Evolutionary conservation across 1,140 invertebrate species (phyloP).

Genomic region (Drosophila sturtevanti): DNA sequence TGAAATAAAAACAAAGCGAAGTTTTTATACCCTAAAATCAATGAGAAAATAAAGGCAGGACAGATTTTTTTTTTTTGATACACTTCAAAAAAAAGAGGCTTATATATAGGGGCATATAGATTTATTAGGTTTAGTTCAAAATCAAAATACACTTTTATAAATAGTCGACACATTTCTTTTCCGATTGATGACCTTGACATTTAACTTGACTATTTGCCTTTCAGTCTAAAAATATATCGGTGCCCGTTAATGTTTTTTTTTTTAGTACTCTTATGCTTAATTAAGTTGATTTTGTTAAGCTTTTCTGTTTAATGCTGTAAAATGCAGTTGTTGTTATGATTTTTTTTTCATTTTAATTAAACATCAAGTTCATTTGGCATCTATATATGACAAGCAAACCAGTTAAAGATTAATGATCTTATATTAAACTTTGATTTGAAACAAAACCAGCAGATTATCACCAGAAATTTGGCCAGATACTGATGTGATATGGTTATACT

Average conservation of each 20-base stretch:
- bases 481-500: too few relatives aligned
- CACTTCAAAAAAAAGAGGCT: too few relatives aligned
- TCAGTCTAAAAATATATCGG: conserved; percentile 8
- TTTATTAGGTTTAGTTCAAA: too few relatives aligned
- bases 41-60: too few relatives aligned
- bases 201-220: conserved; percentile 10
- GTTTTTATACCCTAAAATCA: background rate
- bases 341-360: background rate
- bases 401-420: background rate
- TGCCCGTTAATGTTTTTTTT: conserved; percentile 13
- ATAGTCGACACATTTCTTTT: background rate
- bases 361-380: too few relatives aligned
- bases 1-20: conserved; percentile 3
- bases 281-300: conserved; percentile 34
- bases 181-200: conserved; percentile 5
- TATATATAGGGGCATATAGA: too few relatives aligned
- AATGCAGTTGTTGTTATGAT: background rate
- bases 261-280: conserved; percentile 38
- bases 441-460: too few relatives aligned
- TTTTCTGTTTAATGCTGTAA: background rate
- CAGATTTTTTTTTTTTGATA: background rate
- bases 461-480: too few relatives aligned
- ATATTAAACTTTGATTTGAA: too few relatives aligned
- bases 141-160: too few relatives aligned
- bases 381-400: background rate